These are phyloP conservation scores for Drosophila incognita DNA, from an alignment of 2,888 invertebrate genomes.

Conservation along the genomic window DNA sequence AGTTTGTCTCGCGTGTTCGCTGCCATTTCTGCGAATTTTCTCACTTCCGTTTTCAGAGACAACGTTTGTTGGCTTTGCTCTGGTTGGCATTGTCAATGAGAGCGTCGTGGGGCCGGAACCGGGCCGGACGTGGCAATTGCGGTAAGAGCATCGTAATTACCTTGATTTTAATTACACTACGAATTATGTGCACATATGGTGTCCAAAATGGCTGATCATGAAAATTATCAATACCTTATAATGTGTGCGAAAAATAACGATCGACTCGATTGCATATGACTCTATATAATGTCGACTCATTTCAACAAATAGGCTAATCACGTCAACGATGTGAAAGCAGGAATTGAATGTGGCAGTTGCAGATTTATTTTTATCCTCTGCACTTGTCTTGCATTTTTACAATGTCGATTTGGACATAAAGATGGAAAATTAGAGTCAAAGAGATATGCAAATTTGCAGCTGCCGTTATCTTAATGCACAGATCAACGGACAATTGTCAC, in stretches of 20 bases:
- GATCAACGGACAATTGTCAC: background rate
- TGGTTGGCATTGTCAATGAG: constrained; percentile 77
- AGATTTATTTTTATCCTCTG: background rate
- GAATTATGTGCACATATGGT: constrained; percentile 20
- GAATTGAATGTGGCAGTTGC: background rate
- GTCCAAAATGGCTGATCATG: constrained; percentile 27
- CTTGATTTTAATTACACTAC: constrained; percentile 53
- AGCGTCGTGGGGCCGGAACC: constrained; percentile 45
- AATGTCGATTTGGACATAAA: background rate
- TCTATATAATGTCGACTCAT: background rate
- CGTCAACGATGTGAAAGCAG: background rate
- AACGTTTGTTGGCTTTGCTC: constrained; percentile 65
- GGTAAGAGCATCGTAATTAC: constrained; percentile 68
- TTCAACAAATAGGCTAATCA: background rate
- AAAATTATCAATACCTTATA: background rate
- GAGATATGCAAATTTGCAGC: background rate
- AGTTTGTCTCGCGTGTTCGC: constrained; percentile 59
- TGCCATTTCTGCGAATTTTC: constrained; percentile 11
- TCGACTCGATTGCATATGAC: background rate
- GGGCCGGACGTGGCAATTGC: constrained; percentile 68
- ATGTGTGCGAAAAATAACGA: background rate
- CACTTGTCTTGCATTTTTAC: background rate
- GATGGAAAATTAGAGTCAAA: background rate
- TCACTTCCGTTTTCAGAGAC: constrained; percentile 70
- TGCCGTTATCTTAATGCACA: background rate